Base-by-base conservation (phyloP, 2,797 vertebrate genomes). In the Mallotus villosus region DNA sequence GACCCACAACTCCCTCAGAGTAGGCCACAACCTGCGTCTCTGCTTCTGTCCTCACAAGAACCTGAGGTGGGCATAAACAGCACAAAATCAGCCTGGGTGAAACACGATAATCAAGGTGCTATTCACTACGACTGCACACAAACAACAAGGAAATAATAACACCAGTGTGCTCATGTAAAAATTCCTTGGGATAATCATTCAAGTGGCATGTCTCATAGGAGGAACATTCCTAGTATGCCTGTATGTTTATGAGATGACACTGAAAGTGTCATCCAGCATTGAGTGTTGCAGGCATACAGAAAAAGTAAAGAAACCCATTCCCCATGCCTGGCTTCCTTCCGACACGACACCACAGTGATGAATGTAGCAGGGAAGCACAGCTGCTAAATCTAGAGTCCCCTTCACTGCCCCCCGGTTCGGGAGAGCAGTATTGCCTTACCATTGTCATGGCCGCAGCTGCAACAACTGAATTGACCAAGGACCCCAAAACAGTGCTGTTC, bases 361-460 rank as follows among this genome's bases (percentile, higher is more conserved):
- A 71, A 78, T 12, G 0, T 77, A 83, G 79, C 79, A 80, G 29
- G 27, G n/a, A 34, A 68, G 68, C 49, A 32, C 46, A 57, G 66
- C 60, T 58, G 61, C 34, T 12, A 5, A 1, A 62, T 62, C 24
- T 27, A n/a, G 25, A 51, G 11, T 12, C 19, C 27, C 19, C 32
- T 21, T 34, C 11, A 17, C 27, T 17, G 25, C 62, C 32, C n/a
- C 37, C 32, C 5, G 19, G 37, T 11, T 55, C 4, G 5, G 34
- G 49, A 61, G 60, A 63, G 51, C 16, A 5, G 14, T 57, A 61
- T 6, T 27, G 24, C 29, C 93, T 94, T 76, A 99, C 97, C 96
- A 97, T 95, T 71, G 93, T 90, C 87, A 98, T 94, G 1, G 92
- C 87, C 16, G 96, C 96, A 55, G 96, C 96, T 21, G 94, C 89